Base-by-base conservation (phyloP, 2,888 invertebrate genomes). In the Zygaena filipendulae region DNA sequence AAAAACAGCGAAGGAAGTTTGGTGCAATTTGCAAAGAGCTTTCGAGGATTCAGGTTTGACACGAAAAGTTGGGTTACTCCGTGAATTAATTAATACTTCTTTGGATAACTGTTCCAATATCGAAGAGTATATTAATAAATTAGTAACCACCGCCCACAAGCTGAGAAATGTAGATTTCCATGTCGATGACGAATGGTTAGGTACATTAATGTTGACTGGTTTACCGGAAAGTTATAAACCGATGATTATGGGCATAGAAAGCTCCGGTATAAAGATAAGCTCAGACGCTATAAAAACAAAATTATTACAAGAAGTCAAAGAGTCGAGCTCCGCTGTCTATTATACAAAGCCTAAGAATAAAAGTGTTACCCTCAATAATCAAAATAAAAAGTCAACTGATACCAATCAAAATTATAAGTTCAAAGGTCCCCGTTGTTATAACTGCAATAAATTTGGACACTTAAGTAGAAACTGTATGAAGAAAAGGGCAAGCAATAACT, bases 231-330 rank as follows among this genome's bases (percentile, higher is more conserved):
- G 2, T 0, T 42, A 40, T 26, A 38, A 36, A 13, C 42, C 38
- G 0, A 43, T 40, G 40, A 43, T 40, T 1, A 40, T 39, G 40
- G 40, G 29, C 1, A n/a, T 43, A n/a, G 36, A 39, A 11, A 36
- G 36, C 18, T 39, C 34, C 3, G 34, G 39, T 7, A 23, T 32
- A 1, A 26, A 26, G 11, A 39, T 39, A 7, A 29, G 29, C 7
- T 21, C 40, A 2, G 42, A 43, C 11, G 26, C 25, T 0, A 24
- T 45, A 1, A 42, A 42, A 14, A 25, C 30, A 6, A 42, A 43
- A 11, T 12, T 41, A 2, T 5, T 45, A 14, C 38, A 39, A 25
- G 39, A 30, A 27, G 28, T 34, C 4, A 26, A 16, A 30, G 34
- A 10, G 27, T 14, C 14, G 34, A 12, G 18, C 7, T 18, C 29